Conservation (phyloP, 1,140 invertebrate species). For the Bombus consobrinus region DNA sequence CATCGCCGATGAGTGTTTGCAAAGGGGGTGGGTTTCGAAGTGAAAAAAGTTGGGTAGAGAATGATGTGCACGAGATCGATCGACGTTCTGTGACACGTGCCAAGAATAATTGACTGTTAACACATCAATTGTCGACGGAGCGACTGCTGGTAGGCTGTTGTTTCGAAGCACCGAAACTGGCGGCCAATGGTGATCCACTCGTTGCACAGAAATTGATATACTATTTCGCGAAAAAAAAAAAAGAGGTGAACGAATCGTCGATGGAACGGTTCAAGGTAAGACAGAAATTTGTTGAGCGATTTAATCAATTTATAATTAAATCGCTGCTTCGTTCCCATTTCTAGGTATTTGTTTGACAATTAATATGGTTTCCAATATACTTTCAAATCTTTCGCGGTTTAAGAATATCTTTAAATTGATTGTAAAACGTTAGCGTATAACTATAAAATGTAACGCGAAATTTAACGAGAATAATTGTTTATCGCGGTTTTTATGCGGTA, state of each 20-base stretch:
- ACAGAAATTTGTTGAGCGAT: not conserved
- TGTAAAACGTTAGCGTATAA: no score
- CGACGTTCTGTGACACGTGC: slow-evolving; percentile 25
- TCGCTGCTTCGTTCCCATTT: no score
- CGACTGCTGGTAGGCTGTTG: slow-evolving; percentile 31
- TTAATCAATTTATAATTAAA: not conserved
- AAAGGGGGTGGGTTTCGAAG: not conserved
- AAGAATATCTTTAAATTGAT: no score
- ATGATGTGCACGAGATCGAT: slow-evolving; percentile 3
- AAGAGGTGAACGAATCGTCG: not conserved
- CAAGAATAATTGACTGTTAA: slow-evolving; percentile 53
- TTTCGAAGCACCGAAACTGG: not conserved
- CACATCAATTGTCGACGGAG: slow-evolving; percentile 29
- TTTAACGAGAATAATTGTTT: not conserved
- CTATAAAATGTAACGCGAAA: not conserved
- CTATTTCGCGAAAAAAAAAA: not conserved
- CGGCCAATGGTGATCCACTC: slow-evolving; percentile 13
- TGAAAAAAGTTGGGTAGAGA: not conserved
- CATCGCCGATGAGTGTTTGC: slow-evolving; percentile 28
- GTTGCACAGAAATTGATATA: slow-evolving; percentile 21
- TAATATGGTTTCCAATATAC: no score
- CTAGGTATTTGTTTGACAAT: no score
- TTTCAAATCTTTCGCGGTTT: no score
- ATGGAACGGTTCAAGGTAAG: not conserved
- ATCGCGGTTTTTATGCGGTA: not conserved